Percentiles rank a stretch among this genome's conserved stretches.
Conservation (phyloP, 2,888 invertebrate species). For the Lochmaea capreae region DNA sequence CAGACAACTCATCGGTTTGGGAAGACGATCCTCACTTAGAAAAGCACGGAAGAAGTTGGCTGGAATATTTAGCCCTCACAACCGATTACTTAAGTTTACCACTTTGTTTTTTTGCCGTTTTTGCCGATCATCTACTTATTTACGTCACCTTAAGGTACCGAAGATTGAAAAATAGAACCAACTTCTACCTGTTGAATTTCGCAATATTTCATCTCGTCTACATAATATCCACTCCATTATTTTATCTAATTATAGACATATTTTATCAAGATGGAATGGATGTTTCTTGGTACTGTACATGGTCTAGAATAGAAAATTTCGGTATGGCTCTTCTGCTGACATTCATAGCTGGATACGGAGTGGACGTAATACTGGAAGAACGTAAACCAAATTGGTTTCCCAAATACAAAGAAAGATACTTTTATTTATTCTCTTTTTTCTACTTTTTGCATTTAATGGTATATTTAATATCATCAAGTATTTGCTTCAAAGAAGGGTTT, state of each 20-base stretch:
- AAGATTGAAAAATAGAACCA: conserved; percentile 40
- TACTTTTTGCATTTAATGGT: conserved; percentile 45
- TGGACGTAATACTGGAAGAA: conserved; percentile 45
- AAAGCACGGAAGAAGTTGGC: conserved; percentile 29
- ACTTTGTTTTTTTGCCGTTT: conserved; percentile 30
- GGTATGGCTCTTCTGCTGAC: conserved; percentile 43
- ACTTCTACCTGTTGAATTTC: conserved; percentile 43
- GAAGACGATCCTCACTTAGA: conserved; percentile 39
- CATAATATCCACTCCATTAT: conserved; percentile 43
- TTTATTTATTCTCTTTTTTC: conserved; percentile 42
- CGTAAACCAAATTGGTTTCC: conserved; percentile 35
- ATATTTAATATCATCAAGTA: conserved; percentile 39
- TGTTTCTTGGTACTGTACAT: conserved; percentile 42
- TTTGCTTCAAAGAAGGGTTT: conserved; percentile 43
- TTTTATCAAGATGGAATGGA: conserved; percentile 37
- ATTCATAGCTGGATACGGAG: conserved; percentile 43
- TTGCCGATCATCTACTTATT: conserved; percentile 37
- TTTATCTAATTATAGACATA: conserved; percentile 42
- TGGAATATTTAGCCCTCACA: conserved; percentile 39
- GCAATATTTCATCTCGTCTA: conserved; percentile 40
- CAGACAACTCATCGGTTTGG: conserved; percentile 32
- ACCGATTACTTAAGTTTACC: conserved; percentile 43
- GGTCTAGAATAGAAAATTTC: conserved; percentile 42
- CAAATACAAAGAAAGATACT: conserved; percentile 41
- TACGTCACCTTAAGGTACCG: conserved; percentile 37